Percentiles rank a stretch among this genome's conserved stretches.
Conservation (phyloP, 1,140 invertebrate genomes). For the Eufriesea mexicana region DNA sequence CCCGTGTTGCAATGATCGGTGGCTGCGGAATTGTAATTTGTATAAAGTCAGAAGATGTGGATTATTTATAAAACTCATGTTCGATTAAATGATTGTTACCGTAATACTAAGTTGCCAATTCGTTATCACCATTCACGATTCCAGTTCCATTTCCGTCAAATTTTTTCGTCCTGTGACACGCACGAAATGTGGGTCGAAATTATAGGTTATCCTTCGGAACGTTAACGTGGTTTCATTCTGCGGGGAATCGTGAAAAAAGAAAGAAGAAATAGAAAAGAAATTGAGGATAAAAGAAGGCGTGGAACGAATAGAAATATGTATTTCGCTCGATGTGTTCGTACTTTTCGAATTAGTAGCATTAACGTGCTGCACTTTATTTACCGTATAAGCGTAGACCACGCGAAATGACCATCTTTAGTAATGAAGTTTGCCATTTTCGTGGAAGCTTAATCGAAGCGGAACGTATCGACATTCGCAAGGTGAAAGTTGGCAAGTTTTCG, state of each 20-base stretch:
- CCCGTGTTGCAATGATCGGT: constrained; percentile 37
- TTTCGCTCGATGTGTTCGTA: too few species aligned
- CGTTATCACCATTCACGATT: constrained; percentile 52
- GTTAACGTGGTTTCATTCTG: too few species aligned
- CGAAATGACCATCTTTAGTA: neutral
- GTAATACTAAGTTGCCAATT: constrained; percentile 63
- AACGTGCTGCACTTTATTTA: neutral
- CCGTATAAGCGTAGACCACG: neutral
- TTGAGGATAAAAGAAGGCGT: neutral
- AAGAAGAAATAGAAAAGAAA: neutral
- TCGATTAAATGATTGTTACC: constrained; percentile 80
- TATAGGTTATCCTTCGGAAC: too few species aligned
- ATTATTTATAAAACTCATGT: constrained; percentile 79
- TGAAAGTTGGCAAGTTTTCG: constrained; percentile 49
- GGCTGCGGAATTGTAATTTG: constrained; percentile 64
- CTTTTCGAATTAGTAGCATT: neutral
- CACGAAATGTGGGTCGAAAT: too few species aligned
- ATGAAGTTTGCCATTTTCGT: constrained; percentile 9
- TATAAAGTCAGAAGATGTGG: constrained; percentile 74
- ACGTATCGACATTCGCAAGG: constrained; percentile 31
- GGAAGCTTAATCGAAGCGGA: constrained; percentile 48
- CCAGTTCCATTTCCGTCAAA: neutral
- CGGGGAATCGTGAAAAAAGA: too few species aligned
- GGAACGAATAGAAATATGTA: too few species aligned
- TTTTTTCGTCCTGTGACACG: too few species aligned